Conservation (phyloP, 2,888 invertebrate species). For the Apeira syringaria region DNA sequence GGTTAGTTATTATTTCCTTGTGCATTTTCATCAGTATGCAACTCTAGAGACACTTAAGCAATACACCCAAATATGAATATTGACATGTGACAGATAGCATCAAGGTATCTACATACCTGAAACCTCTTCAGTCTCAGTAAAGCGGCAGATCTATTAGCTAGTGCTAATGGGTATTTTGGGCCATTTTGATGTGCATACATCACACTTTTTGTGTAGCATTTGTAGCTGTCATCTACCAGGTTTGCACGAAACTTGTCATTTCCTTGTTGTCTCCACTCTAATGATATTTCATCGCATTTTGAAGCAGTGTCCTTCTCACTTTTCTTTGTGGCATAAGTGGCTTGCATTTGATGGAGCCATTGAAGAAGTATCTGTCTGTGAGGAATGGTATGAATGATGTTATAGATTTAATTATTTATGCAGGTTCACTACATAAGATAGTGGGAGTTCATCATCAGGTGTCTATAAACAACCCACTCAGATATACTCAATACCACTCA, state of each 20-base stretch:
- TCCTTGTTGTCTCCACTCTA: conserved; percentile 76
- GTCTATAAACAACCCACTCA: no score
- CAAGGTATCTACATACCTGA: conserved; percentile 79
- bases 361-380: conserved; percentile 63
- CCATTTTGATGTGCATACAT: conserved; percentile 80
- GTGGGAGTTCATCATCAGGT: no score
- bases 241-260: conserved; percentile 84
- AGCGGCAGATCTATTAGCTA: conserved; percentile 88
- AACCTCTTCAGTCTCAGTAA: conserved; percentile 83
- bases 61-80: no score
- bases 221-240: conserved; percentile 76
- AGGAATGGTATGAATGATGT: no score
- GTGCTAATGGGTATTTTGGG: conserved; percentile 84
- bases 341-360: conserved; percentile 67
- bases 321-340: conserved; percentile 51
- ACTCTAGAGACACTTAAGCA: no score
- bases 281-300: conserved; percentile 63
- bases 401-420: no score
- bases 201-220: conserved; percentile 85
- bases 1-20: no score
- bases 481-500: no score
- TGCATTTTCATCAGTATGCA: no score
- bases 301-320: conserved; percentile 54
- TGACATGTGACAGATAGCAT: no score
- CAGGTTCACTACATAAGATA: no score